These are phyloP conservation scores for Nesoenas mayeri DNA, from an alignment of 2,113 vertebrate species.

Conservation along the genomic window DNA sequence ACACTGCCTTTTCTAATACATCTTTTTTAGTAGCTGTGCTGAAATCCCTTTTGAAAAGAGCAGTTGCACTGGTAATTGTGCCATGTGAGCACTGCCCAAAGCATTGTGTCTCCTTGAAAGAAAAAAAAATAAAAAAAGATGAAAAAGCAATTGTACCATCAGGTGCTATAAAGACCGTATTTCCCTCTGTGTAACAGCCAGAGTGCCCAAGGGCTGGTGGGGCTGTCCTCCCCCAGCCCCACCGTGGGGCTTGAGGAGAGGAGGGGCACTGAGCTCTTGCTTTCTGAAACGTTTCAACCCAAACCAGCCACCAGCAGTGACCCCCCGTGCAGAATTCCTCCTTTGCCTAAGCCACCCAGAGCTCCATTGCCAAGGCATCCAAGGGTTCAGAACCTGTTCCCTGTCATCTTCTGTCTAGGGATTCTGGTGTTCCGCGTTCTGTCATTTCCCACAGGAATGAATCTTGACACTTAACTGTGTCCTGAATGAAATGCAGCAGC, in stretches of 20 bases:
- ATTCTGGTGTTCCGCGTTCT: conserved; percentile 2
- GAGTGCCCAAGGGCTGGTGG: background rate
- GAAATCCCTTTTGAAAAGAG: conserved; percentile 17
- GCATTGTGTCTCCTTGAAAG: background rate
- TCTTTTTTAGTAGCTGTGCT: background rate
- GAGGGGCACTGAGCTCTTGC: background rate
- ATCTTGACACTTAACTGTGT: conserved; percentile 13
- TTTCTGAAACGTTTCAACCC: background rate
- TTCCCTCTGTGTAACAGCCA: background rate
- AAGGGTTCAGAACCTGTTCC: background rate
- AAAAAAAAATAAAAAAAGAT: background rate
- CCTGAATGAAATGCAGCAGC: conserved; percentile 26
- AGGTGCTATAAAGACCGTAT: background rate
- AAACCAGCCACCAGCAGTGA: background rate
- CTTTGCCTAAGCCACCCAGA: background rate
- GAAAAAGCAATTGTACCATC: background rate
- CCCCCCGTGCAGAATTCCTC: background rate
- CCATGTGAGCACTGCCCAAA: background rate
- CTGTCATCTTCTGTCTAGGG: background rate
- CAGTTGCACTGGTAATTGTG: background rate
- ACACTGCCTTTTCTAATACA: background rate
- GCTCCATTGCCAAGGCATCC: background rate
- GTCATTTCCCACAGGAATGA: conserved; percentile 10
- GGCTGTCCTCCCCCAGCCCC: background rate
- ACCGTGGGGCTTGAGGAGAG: background rate